Evolutionary conservation across 2,113 vertebrate genomes (phyloP).

Genomic region (Sminthopsis crassicaudata): DNA sequence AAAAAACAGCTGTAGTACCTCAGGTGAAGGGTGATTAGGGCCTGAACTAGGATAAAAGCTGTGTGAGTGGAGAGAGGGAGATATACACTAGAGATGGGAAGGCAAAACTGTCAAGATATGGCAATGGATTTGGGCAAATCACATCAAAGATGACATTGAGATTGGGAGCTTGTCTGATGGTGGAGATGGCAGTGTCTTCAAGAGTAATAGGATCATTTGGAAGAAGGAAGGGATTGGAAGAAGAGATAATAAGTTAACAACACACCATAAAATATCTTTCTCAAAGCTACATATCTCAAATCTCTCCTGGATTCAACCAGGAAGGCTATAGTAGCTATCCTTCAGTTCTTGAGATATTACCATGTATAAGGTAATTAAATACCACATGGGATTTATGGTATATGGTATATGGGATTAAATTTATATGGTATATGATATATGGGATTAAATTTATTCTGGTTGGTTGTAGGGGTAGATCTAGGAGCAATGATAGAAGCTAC

Average conservation of each 20-base stretch:
- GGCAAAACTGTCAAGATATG: background rate
- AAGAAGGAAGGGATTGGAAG: background rate
- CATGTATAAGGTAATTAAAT: too few relatives aligned
- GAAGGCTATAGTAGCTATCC: background rate
- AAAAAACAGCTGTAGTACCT: background rate
- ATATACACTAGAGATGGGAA: background rate
- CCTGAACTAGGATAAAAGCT: background rate
- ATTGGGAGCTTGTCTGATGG: background rate
- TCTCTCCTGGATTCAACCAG: background rate
- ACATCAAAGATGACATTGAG: background rate
- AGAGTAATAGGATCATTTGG: background rate
- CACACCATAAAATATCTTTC: background rate
- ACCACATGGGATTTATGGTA: too few relatives aligned
- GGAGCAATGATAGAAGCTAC: background rate
- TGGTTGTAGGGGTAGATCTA: background rate
- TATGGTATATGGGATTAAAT: too few relatives aligned
- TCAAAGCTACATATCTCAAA: background rate
- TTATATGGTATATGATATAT: too few relatives aligned
- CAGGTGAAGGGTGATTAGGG: background rate
- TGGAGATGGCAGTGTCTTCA: background rate
- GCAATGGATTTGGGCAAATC: background rate
- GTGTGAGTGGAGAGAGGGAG: background rate
- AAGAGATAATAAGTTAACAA: background rate
- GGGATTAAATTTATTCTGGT: background rate
- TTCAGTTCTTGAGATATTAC: background rate